Base-by-base conservation (phyloP, 2,113 vertebrate species). In the Podocnemis expansa region DNA sequence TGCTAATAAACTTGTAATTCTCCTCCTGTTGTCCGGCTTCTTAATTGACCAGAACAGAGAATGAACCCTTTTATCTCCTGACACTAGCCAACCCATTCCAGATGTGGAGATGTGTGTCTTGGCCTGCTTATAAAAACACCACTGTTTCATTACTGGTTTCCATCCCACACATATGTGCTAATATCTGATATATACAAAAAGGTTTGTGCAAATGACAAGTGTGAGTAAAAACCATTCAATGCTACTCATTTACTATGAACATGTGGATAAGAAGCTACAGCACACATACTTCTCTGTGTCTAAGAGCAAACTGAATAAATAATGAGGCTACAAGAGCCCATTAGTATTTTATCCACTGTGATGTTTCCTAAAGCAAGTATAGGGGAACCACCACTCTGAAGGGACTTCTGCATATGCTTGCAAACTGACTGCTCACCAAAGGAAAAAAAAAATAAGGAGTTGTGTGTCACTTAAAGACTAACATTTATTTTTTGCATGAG, bases 91-190 rank as follows among this genome's bases (percentile, higher is more conserved):
- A 6, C 11, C 10, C 41, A 76, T 76, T 76, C 24, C 41, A 45
- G 19, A 49, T 41, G 0, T 0, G n/a, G 12, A 47, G 25, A 31
- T 14, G 1, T 25, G 21, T 54, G 2, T 25, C 29, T n/a, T 60
- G 10, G 4, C 24, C 79, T 80, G 63, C 4, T 56, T 2, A 82
- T 25, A 55, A 93, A 60, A 88, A 34, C 70, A 8, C 4, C 34
- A 51, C 17, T 82, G 60, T 17, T 19, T 55, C 83, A 76, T 80
- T 51, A 54, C 24, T 10, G 38, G 1, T 2, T 8, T 5, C 5
- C 6, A 78, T 92, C 83, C 38, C 80, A 5, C 6, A 45, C 10
- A 5, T 27, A 1, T 41, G 89, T 38, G 10, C 31, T 47, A 67
- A 24, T 3, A 3, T 13, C 29, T 19, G 41, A 2, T 60, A 1